phyloP scores from a whole-genome alignment of 2,888 invertebrate species.

The Sminthurinus aureus region DNA sequence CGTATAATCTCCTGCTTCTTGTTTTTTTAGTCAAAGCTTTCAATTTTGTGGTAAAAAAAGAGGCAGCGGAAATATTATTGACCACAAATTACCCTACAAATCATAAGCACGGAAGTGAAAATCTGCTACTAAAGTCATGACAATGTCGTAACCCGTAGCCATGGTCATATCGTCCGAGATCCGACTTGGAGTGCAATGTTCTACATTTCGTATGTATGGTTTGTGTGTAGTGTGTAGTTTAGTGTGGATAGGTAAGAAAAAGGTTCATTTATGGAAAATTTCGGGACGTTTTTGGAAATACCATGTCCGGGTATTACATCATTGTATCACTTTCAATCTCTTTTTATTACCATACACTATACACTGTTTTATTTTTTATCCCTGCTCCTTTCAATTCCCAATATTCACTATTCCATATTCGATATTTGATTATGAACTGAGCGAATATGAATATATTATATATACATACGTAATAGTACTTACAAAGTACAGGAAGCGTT shows the following conservation, averaged over 20 bases:
- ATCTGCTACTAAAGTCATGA: slow-evolving; percentile 26
- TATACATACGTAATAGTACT: background rate
- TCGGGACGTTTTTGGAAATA: no score
- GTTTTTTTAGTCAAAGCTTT: background rate
- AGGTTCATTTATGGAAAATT: no score
- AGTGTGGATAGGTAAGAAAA: no score
- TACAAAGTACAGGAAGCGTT: background rate
- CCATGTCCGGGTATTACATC: no score
- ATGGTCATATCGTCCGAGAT: background rate
- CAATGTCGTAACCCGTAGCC: background rate
- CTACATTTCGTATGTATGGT: no score
- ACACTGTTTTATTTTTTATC: background rate
- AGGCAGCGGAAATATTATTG: slow-evolving; percentile 42
- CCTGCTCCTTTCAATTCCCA: background rate
- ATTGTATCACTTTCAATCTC: no score
- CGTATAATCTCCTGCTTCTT: background rate
- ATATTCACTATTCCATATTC: no score
- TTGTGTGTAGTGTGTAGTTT: no score
- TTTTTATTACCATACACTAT: background rate
- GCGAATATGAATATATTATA: no score
- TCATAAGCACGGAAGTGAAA: slow-evolving; percentile 42
- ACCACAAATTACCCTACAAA: slow-evolving; percentile 46
- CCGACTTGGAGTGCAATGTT: background rate
- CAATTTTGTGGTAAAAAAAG: slow-evolving; percentile 5
- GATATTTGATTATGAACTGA: no score